Evolutionary conservation across 2,888 invertebrate species (phyloP).

Genomic region (Papilio demoleus): DNA sequence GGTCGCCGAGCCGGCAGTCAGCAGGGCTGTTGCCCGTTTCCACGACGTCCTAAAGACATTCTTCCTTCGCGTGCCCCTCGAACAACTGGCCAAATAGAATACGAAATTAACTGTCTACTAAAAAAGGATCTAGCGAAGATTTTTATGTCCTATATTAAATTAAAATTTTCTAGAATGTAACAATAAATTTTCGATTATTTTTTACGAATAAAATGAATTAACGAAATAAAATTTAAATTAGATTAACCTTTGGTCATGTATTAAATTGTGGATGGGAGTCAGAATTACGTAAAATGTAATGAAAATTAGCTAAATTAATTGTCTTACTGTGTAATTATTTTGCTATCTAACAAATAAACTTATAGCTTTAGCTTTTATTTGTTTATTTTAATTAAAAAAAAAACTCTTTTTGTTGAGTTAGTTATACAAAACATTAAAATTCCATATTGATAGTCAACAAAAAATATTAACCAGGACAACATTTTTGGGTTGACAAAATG

Average conservation of each 20-base stretch:
- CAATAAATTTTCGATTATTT: too few species aligned
- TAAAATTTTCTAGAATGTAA: too few species aligned
- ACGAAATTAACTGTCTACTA: background rate
- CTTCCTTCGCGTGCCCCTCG: slow-evolving; percentile 9
- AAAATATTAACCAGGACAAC: background rate
- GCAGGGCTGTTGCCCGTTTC: background rate
- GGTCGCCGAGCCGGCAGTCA: slow-evolving; percentile 5
- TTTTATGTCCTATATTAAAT: background rate
- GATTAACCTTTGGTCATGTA: background rate
- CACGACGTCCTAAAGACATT: background rate
- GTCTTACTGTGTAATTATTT: background rate
- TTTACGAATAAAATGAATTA: too few species aligned
- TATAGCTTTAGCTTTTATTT: background rate
- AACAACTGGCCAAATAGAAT: slow-evolving; percentile 1
- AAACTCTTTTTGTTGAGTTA: too few species aligned
- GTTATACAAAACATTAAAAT: background rate
- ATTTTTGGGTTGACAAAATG: background rate
- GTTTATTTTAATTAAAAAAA: background rate
- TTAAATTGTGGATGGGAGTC: background rate
- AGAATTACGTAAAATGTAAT: background rate
- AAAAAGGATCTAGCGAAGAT: background rate
- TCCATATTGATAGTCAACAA: background rate
- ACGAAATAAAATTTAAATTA: too few species aligned
- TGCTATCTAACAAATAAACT: background rate
- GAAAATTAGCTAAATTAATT: background rate